Evolutionary conservation across 1,140 invertebrate genomes (phyloP).

Genomic region (Hypothenemus hampei): DNA sequence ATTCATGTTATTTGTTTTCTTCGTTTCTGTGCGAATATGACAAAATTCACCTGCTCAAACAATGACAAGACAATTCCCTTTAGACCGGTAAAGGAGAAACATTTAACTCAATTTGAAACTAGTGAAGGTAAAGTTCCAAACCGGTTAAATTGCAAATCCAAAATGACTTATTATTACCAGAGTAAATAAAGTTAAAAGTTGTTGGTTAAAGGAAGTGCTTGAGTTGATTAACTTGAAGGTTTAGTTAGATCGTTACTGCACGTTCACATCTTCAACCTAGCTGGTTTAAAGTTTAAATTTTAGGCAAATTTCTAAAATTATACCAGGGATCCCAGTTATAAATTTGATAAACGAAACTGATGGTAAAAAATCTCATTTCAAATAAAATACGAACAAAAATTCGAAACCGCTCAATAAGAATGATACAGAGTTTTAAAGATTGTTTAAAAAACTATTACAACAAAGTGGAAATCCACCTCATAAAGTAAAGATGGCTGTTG

Average conservation of each 20-base stretch:
- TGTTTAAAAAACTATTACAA: no score
- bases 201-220: neutral
- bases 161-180: conserved; percentile 9
- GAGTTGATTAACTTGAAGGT: conserved; percentile 4
- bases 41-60: neutral
- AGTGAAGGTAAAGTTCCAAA: neutral
- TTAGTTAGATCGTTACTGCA: no score
- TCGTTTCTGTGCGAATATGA: no score
- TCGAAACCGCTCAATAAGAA: no score
- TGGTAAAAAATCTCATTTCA: neutral
- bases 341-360: no score
- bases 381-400: neutral
- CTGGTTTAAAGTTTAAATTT: no score
- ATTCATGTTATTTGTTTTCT: conserved; percentile 24
- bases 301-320: no score
- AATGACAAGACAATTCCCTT: neutral
- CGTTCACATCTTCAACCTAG: no score
- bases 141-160: conserved; percentile 5
- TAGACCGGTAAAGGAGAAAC: no score
- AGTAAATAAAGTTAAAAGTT: conserved; percentile 8
- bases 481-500: no score
- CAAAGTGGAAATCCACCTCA: no score
- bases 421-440: no score
- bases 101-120: conserved; percentile 3
- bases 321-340: neutral